A percentile compares a stretch with the other conserved stretches of the same genome.
Evolutionary conservation across 2,113 vertebrate species (phyloP).

Genomic region (Rhinogobius similis): DNA sequence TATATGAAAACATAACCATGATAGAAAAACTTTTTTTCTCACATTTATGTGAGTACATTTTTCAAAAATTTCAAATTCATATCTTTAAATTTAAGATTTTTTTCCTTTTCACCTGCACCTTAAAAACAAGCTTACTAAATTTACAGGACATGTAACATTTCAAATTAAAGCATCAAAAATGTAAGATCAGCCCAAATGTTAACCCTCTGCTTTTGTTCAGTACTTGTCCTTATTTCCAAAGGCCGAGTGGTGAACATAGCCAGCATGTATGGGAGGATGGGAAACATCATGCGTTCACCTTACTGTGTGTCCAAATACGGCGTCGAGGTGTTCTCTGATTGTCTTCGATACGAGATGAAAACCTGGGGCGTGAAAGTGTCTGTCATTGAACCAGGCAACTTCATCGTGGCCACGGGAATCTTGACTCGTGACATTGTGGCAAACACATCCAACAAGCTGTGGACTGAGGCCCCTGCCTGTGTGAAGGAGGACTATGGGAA

Average conservation of each 20-base stretch:
- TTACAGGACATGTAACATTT: neutral
- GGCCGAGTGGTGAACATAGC: slow-evolving; percentile 86
- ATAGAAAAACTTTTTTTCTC: too few relatives aligned
- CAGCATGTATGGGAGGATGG: slow-evolving; percentile 85
- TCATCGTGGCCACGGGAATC: slow-evolving; percentile 81
- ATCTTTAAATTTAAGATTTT: too few relatives aligned
- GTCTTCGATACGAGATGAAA: slow-evolving; percentile 89
- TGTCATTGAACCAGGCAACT: slow-evolving; percentile 85
- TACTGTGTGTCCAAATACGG: slow-evolving; percentile 88
- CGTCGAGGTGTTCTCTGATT: slow-evolving; percentile 86
- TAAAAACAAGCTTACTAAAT: neutral
- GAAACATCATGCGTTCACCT: slow-evolving; percentile 76
- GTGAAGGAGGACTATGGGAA: slow-evolving; percentile 83
- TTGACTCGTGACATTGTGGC: slow-evolving; percentile 72
- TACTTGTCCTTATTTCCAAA: slow-evolving; percentile 38
- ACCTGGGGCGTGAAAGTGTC: slow-evolving; percentile 84
- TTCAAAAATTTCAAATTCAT: too few relatives aligned
- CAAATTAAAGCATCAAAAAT: too few relatives aligned
- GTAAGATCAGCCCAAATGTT: neutral
- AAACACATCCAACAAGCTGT: slow-evolving; percentile 77
- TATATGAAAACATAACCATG: too few relatives aligned
- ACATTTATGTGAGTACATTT: too few relatives aligned
- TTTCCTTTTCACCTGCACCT: too few relatives aligned
- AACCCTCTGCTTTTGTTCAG: neutral
- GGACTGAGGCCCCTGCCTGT: slow-evolving; percentile 65